Evolutionary conservation across 2,888 invertebrate species (phyloP).

Genomic region (Volucella inflata): DNA sequence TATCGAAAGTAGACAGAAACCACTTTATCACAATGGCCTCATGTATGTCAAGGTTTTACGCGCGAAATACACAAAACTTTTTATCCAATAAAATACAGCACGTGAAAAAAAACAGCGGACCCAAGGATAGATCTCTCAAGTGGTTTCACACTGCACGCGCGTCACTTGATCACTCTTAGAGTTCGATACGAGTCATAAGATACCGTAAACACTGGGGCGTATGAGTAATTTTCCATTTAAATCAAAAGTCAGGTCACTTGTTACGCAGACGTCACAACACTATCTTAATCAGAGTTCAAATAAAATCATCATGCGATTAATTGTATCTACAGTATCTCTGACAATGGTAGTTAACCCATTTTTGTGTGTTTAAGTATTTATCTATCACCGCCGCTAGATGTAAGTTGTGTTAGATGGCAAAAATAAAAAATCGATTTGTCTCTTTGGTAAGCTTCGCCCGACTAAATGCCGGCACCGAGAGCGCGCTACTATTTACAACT

Average conservation of each 20-base stretch:
- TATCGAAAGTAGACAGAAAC: conserved; percentile 10
- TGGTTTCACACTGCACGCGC: neutral
- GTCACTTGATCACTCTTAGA: neutral
- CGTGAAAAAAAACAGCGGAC: conserved; percentile 14
- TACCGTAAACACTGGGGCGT: conserved; percentile 7
- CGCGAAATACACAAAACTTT: conserved; percentile 17
- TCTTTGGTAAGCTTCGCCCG: conserved; percentile 25
- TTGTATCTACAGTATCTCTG: too few species aligned
- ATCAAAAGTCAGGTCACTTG: neutral
- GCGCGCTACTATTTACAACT: conserved; percentile 42
- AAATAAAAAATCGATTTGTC: neutral
- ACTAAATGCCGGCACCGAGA: conserved; percentile 53
- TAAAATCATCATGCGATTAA: neutral
- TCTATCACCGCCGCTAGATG: too few species aligned
- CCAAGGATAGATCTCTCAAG: neutral
- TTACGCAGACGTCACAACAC: neutral
- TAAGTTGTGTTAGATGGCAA: too few species aligned
- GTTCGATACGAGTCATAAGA: neutral
- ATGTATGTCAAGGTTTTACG: conserved; percentile 52
- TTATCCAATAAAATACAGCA: neutral
- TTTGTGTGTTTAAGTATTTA: too few species aligned
- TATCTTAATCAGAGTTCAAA: neutral
- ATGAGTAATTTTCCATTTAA: conserved; percentile 15
- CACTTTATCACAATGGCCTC: conserved; percentile 22
- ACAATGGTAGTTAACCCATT: too few species aligned